phyloP scores from a whole-genome alignment of 2,888 invertebrate genomes.

The Tryphoninae sp. region DNA sequence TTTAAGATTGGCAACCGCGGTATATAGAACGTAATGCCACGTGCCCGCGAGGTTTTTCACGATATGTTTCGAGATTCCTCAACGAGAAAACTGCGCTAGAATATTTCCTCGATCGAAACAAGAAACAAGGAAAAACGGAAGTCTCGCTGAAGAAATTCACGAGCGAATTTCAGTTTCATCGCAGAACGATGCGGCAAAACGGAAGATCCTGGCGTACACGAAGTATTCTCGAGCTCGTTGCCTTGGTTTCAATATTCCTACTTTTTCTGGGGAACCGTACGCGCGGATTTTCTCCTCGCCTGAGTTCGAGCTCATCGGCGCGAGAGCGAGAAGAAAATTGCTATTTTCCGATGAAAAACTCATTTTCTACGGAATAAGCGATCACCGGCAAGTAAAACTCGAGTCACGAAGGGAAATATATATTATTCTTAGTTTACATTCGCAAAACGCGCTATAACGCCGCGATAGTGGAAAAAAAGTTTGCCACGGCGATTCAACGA shows the following conservation, averaged over 20 bases:
- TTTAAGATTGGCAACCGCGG: too few species aligned
- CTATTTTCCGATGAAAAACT: constrained; percentile 53
- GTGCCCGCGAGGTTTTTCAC: not conserved
- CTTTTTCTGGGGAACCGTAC: constrained; percentile 6
- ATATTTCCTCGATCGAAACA: not conserved
- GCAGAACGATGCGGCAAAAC: constrained; percentile 12
- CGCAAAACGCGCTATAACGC: constrained; percentile 16
- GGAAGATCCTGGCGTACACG: constrained; percentile 6
- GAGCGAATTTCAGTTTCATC: constrained; percentile 26
- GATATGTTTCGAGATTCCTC: constrained; percentile 8
- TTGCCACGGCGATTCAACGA: constrained; percentile 49
- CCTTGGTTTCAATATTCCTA: not conserved
- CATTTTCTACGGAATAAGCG: constrained; percentile 32
- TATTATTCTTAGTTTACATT: constrained; percentile 42
- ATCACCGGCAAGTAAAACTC: not conserved
- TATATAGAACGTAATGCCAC: too few species aligned
- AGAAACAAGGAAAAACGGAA: constrained; percentile 17
- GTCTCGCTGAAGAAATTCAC: not conserved
- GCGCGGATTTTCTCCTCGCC: not conserved
- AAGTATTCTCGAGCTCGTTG: constrained; percentile 9
- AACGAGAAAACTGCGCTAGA: constrained; percentile 40
- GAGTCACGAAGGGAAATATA: constrained; percentile 14
- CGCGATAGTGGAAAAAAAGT: constrained; percentile 45
- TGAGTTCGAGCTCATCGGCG: not conserved
- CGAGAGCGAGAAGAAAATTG: constrained; percentile 14